phyloP scores from a whole-genome alignment of 1,140 invertebrate genomes.

The Dendroctonus ponderosae region DNA sequence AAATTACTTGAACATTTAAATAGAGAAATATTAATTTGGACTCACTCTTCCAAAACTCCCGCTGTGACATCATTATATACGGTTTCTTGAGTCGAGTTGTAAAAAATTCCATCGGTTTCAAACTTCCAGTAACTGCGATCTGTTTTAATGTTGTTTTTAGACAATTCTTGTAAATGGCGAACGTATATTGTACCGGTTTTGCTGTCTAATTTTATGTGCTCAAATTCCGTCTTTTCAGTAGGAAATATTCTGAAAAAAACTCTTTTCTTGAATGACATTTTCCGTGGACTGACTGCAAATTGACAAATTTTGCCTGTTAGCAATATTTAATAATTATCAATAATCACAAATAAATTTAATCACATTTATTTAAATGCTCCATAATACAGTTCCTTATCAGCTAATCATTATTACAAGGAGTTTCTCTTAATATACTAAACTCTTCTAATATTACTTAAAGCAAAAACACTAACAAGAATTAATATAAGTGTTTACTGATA shows the following conservation, averaged over 20 bases:
- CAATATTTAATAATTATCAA: no score
- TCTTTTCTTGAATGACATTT: conserved; percentile 26
- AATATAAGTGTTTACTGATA: no score
- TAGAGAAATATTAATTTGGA: neutral
- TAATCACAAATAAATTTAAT: no score
- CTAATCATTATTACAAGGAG: no score
- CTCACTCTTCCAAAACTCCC: conserved; percentile 38
- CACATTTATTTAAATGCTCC: no score
- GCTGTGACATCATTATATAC: conserved; percentile 35
- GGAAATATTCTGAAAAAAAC: conserved; percentile 42
- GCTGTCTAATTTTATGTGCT: conserved; percentile 38
- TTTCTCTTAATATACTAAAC: no score
- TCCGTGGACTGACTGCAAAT: no score
- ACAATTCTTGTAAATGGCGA: conserved; percentile 39
- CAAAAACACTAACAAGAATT: neutral
- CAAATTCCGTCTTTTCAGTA: conserved; percentile 33
- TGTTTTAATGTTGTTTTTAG: conserved; percentile 9
- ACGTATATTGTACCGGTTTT: conserved; percentile 39
- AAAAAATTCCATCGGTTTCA: conserved; percentile 41
- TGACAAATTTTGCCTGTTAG: no score
- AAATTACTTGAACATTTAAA: neutral
- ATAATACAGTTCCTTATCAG: no score
- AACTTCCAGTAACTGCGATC: conserved; percentile 42
- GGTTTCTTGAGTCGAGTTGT: conserved; percentile 35
- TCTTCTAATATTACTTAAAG: neutral